Evolutionary conservation across 2,797 vertebrate species (phyloP).

Genomic region (Tragelaphus oryx): DNA sequence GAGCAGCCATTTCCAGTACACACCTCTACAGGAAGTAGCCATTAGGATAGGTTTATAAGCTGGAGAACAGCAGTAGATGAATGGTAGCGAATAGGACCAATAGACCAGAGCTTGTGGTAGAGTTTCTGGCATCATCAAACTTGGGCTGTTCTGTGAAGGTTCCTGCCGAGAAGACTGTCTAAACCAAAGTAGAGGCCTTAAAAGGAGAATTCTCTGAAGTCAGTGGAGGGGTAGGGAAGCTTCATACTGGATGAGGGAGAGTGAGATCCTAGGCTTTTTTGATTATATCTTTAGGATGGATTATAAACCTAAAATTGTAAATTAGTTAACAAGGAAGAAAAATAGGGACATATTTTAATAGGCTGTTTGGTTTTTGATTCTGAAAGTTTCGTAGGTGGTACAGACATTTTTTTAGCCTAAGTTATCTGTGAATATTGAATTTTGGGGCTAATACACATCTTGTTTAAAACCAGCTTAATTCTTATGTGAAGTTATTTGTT

Average conservation of each 20-base stretch:
- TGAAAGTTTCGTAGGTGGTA: neutral
- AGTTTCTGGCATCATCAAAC: neutral
- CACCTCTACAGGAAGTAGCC: neutral
- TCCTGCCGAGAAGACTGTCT: neutral
- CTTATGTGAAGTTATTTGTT: neutral
- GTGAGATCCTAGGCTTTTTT: neutral
- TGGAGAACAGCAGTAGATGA: neutral
- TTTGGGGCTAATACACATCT: neutral
- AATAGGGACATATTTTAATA: neutral
- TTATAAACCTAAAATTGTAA: neutral
- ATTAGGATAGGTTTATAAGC: neutral
- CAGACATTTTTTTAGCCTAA: neutral
- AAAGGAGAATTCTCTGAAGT: neutral
- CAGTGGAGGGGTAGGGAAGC: neutral
- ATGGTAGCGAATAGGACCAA: neutral
- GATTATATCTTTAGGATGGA: neutral
- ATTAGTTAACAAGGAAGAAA: neutral
- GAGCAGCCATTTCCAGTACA: neutral
- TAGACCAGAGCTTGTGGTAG: neutral
- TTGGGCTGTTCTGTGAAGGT: neutral
- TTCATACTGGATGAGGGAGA: neutral
- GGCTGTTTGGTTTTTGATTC: neutral
- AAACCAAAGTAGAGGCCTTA: neutral
- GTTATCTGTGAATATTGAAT: neutral
- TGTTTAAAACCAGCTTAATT: slow-evolving; percentile 16